phyloP scores from a whole-genome alignment of 1,140 invertebrate species.

The Aphis craccivora region DNA sequence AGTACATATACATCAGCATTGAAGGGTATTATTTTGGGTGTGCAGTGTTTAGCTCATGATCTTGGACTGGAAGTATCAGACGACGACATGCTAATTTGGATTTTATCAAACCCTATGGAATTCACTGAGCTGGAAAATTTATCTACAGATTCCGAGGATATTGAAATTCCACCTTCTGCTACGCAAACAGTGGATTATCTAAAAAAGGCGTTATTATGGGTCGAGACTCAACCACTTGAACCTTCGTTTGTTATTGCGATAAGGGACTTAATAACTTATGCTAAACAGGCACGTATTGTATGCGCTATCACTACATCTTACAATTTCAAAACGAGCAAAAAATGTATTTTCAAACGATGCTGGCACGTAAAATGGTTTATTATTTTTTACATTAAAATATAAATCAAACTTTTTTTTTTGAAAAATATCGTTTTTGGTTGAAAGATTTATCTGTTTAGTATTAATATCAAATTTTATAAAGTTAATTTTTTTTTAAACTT shows the following conservation, averaged over 20 bases:
- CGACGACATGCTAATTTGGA: conserved; percentile 65
- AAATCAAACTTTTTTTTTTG: conserved; percentile 14
- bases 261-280: conserved; percentile 65
- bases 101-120: conserved; percentile 60
- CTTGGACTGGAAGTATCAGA: conserved; percentile 65
- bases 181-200: conserved; percentile 65
- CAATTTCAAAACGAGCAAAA: conserved; percentile 35
- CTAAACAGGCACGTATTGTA: conserved; percentile 63
- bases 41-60: conserved; percentile 65
- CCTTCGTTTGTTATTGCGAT: conserved; percentile 66
- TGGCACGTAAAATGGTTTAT: conserved; percentile 48
- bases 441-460: neutral
- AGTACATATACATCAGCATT: conserved; percentile 61
- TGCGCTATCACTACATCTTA: conserved; percentile 48
- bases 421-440: conserved; percentile 38
- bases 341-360: conserved; percentile 47
- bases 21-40: conserved; percentile 63
- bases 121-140: conserved; percentile 38
- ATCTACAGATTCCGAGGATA: conserved; percentile 61
- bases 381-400: conserved; percentile 10
- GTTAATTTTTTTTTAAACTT: conserved; percentile 61
- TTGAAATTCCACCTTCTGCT: conserved; percentile 63
- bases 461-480: neutral
- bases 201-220: conserved; percentile 66
- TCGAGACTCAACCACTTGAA: conserved; percentile 68